Percentiles rank a stretch among this genome's conserved stretches.
These are phyloP conservation scores for Zaprionus vittiger DNA, from an alignment of 1,140 invertebrate species.

Conservation along the genomic window DNA sequence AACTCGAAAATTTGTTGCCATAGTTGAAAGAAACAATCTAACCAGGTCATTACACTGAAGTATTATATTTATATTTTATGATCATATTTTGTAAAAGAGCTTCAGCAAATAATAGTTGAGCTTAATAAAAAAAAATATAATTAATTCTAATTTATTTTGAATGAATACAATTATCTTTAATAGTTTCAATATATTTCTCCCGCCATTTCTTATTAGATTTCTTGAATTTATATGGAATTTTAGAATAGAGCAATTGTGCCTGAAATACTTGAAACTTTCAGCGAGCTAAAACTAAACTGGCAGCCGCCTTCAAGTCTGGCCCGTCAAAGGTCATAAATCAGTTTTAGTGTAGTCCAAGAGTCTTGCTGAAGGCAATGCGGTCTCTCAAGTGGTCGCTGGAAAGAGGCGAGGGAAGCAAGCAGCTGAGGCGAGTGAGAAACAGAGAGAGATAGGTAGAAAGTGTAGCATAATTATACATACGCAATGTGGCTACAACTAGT, in stretches of 20 bases:
- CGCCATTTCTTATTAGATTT: not conserved
- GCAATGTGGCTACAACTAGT: slow-evolving; percentile 63
- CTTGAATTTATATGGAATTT: not conserved
- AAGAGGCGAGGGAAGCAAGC: not conserved
- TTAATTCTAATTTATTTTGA: not conserved
- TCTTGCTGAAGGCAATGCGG: slow-evolving; percentile 61
- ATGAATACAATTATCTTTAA: too few species aligned
- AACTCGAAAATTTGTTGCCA: slow-evolving; percentile 20
- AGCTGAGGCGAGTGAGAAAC: not conserved
- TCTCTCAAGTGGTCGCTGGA: slow-evolving; percentile 51
- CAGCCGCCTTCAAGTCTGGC: slow-evolving; percentile 60
- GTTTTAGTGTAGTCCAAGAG: slow-evolving; percentile 67
- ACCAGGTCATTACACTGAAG: slow-evolving; percentile 9
- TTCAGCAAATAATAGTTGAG: not conserved
- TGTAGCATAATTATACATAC: slow-evolving; percentile 68
- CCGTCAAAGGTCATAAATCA: slow-evolving; percentile 64
- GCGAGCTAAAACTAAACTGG: slow-evolving; percentile 28
- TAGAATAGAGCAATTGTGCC: not conserved
- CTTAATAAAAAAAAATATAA: not conserved
- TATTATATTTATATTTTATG: slow-evolving; percentile 29
- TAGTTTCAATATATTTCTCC: not conserved
- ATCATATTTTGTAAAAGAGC: slow-evolving; percentile 11
- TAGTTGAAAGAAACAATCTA: slow-evolving; percentile 48
- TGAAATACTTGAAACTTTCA: slow-evolving; percentile 60
- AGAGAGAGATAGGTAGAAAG: not conserved